Base-by-base conservation (phyloP, 1,140 invertebrate species). In the Saccostrea cuccullata region DNA sequence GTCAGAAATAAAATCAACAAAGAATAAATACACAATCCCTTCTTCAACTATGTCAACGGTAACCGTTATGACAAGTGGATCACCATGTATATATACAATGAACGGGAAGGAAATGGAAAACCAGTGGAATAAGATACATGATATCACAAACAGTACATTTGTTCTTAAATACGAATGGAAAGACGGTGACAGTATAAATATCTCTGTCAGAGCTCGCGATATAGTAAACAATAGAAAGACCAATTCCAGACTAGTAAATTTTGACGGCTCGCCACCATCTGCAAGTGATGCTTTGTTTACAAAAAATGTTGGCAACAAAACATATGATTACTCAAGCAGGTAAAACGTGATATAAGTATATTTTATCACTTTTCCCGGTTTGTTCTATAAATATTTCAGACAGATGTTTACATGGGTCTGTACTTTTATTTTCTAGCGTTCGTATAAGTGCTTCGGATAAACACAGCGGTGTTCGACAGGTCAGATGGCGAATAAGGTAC, bases 301-400 rank as follows among this genome's bases (percentile, higher is more conserved):
- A 13, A 73, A 73, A 73, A 73, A 73, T 73, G 26, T 30, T 13
- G 67, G 23, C 67, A 73, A 73, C 67, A 73, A 23, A 73, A 73
- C 67, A 30, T 30, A 26, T 23, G 67, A 73, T 26, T 73, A 26
- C 26, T 73, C 67, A 12, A 73, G 67, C 67, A 73, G 67, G 67
- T 73, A 26, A 6, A 13, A 60, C 30, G 30, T 36, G 30, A 17
- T 60, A 17, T 17, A 13, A 58, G 15, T 58, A 58, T 58, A 58
- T 17, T 17, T 13, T 60, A 15, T 60, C 3, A 4, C 20, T 15
- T 20, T 60, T 60, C 3, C 58, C 20, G 3, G 58, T 60, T 4
- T 60, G 13, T 13, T 60, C 6, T 17, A 17, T 17, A 17, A 17
- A 20, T 60, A 17, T 60, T 4, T 17, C 12, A 60, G 13, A 4